Conservation (phyloP, 2,113 vertebrate genomes). For the Oostethus manadensis region DNA sequence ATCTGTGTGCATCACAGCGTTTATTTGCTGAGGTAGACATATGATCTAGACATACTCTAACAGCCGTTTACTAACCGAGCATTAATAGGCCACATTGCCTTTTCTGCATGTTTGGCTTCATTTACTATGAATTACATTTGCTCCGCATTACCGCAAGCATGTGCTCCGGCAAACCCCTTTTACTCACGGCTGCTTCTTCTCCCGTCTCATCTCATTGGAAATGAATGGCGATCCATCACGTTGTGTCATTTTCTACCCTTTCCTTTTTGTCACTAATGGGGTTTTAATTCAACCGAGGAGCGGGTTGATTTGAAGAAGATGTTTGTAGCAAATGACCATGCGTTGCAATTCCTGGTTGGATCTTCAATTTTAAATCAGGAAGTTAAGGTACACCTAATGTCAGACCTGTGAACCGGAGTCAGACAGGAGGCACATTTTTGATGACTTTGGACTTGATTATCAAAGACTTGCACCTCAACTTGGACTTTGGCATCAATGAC, state of each 20-base stretch:
- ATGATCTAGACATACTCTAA: background rate
- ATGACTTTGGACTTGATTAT: too few relatives aligned
- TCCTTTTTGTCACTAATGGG: background rate
- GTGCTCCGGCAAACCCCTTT: background rate
- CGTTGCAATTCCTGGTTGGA: background rate
- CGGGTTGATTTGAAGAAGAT: background rate
- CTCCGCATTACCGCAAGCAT: slow-evolving; percentile 1
- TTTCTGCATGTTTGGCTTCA: slow-evolving; percentile 20
- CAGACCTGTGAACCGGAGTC: too few relatives aligned
- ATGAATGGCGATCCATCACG: background rate
- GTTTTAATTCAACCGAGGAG: slow-evolving; percentile 1
- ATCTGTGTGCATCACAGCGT: background rate
- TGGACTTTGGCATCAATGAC: too few relatives aligned
- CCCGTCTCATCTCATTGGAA: background rate
- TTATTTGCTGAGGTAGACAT: background rate
- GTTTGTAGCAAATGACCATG: background rate
- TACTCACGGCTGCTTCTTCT: background rate
- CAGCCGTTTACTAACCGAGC: slow-evolving; percentile 26
- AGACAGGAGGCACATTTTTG: too few relatives aligned
- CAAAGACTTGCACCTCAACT: too few relatives aligned
- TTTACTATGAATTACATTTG: slow-evolving; percentile 21
- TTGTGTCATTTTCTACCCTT: background rate
- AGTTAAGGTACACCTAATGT: background rate
- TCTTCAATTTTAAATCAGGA: background rate
- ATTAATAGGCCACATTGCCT: slow-evolving; percentile 13